Evolutionary conservation across 1,140 invertebrate species (phyloP).

Genomic region (Hylaeus volcanicus): DNA sequence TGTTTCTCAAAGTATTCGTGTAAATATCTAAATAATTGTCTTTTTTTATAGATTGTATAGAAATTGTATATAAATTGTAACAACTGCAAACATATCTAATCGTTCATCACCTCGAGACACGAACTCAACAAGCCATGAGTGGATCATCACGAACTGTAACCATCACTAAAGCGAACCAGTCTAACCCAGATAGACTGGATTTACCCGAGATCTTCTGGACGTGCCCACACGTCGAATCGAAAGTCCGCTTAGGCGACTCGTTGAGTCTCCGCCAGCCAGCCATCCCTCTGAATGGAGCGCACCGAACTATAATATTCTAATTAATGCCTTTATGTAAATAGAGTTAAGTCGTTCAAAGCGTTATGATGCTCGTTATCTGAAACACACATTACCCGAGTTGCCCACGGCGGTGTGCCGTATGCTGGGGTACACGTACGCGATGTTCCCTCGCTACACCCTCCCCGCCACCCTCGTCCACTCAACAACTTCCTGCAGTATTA

Average conservation of each 20-base stretch:
- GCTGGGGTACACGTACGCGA: slow-evolving; percentile 41
- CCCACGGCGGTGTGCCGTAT: slow-evolving; percentile 43
- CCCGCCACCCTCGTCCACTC: background rate
- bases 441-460: too few species aligned
- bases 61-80: too few species aligned
- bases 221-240: background rate
- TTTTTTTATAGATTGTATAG: too few species aligned
- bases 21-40: too few species aligned
- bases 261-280: slow-evolving; percentile 32
- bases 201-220: too few species aligned
- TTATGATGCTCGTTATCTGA: slow-evolving; percentile 67
- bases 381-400: slow-evolving; percentile 63
- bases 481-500: slow-evolving; percentile 66
- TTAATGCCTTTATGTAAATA: slow-evolving; percentile 73
- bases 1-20: too few species aligned
- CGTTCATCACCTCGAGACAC: too few species aligned
- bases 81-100: too few species aligned
- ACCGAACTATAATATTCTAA: slow-evolving; percentile 70
- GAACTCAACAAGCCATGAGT: too few species aligned
- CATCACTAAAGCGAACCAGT: too few species aligned
- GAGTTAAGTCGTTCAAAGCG: slow-evolving; percentile 63
- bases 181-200: too few species aligned
- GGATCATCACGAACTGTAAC: too few species aligned
- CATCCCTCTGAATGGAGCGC: background rate
- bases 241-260: slow-evolving; percentile 35